Evolutionary conservation across 1,140 invertebrate genomes (phyloP).

Genomic region (Orius laevigatus): DNA sequence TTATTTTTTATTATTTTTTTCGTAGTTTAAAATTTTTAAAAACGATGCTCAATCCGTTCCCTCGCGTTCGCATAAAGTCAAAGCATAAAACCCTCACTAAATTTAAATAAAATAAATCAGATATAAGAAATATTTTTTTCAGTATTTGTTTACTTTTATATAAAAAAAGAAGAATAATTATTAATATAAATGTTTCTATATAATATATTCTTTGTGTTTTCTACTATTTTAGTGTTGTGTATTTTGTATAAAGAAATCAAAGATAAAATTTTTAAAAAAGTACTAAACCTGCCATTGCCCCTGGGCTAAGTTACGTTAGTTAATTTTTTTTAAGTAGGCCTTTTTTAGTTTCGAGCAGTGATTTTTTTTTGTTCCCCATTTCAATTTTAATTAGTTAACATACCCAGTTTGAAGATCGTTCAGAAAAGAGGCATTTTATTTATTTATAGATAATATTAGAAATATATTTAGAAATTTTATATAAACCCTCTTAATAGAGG

Average conservation of each 20-base stretch:
- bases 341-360: conserved; percentile 13
- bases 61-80: conserved; percentile 3
- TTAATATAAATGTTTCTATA: conserved; percentile 20
- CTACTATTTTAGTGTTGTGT: conserved; percentile 20
- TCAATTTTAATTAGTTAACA: conserved; percentile 14
- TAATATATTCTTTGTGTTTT: conserved; percentile 20
- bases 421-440: conserved; percentile 8
- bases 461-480: conserved; percentile 13
- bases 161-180: conserved; percentile 19
- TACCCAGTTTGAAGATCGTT: conserved; percentile 5
- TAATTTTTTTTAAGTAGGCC: conserved; percentile 18
- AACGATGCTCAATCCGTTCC: conserved; percentile 13
- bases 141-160: conserved; percentile 23
- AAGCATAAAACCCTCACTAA: conserved; percentile 10
- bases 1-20: conserved; percentile 11
- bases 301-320: conserved; percentile 17
- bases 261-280: conserved; percentile 1
- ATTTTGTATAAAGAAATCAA: conserved; percentile 16
- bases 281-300: conserved; percentile 16
- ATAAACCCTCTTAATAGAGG: conserved; percentile 2
- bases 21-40: conserved; percentile 13
- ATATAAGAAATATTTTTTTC: conserved; percentile 21
- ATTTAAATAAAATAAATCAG: conserved; percentile 16
- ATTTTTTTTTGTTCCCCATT: conserved; percentile 18
- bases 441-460: conserved; percentile 11